Evolutionary conservation across 2,113 vertebrate species (phyloP).

Genomic region (Barnardius zonarius): DNA sequence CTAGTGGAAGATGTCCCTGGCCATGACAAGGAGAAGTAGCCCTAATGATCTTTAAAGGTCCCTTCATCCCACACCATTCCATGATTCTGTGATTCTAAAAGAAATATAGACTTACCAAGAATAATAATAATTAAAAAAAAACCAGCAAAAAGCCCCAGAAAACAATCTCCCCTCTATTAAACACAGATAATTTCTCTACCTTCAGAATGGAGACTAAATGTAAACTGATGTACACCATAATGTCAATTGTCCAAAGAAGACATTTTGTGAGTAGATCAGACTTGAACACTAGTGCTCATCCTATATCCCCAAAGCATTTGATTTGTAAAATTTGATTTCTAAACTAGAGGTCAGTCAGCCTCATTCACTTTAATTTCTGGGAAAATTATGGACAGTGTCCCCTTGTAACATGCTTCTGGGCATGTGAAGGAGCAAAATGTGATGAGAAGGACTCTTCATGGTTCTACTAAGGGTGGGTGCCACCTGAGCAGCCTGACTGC

Average conservation of each 20-base stretch:
- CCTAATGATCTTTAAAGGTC: background rate
- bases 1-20: background rate
- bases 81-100: background rate
- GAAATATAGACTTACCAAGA: background rate
- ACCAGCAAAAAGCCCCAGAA: background rate
- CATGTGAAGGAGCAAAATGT: background rate
- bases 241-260: background rate
- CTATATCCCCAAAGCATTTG: background rate
- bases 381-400: background rate
- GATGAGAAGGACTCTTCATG: background rate
- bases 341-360: background rate
- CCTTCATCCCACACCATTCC: background rate
- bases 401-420: background rate
- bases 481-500: background rate
- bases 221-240: background rate
- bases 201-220: background rate
- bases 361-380: background rate
- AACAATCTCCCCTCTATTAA: background rate
- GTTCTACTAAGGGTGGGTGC: background rate
- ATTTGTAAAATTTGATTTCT: background rate
- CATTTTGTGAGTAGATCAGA: background rate
- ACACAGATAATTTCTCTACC: background rate
- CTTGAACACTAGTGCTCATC: background rate
- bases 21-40: background rate
- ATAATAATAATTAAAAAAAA: background rate